These are phyloP conservation scores for Sycophaga agraensis DNA, from an alignment of 1,140 invertebrate species.

Conservation along the genomic window DNA sequence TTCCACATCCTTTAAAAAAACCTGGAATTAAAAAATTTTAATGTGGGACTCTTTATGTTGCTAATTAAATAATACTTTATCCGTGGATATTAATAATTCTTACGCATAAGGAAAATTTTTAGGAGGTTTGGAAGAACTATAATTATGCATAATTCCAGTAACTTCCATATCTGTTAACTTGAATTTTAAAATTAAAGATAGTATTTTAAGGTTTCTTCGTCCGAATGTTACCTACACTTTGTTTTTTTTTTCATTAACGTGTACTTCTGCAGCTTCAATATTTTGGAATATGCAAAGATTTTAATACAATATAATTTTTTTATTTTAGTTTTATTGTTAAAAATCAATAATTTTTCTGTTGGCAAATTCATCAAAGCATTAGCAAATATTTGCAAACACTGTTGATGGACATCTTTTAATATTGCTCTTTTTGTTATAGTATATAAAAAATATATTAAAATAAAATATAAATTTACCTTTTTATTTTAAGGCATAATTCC, in stretches of 20 bases:
- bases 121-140: constrained; percentile 24
- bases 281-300: too few relatives aligned
- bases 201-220: constrained; percentile 23
- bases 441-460: constrained; percentile 32
- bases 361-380: constrained; percentile 22
- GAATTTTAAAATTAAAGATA: constrained; percentile 28
- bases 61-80: not conserved
- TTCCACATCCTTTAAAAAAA: constrained; percentile 26
- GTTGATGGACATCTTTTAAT: constrained; percentile 34
- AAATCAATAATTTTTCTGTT: too few relatives aligned
- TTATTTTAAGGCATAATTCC: constrained; percentile 90
- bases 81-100: constrained; percentile 7
- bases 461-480: constrained; percentile 61
- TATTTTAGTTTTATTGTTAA: too few relatives aligned
- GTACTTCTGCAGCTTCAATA: too few relatives aligned
- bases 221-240: constrained; percentile 21
- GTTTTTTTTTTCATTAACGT: constrained; percentile 28
- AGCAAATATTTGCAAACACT: constrained; percentile 22
- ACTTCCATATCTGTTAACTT: constrained; percentile 25
- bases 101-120: constrained; percentile 26
- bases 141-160: constrained; percentile 21
- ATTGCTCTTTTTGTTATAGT: constrained; percentile 54
- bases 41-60: not conserved
- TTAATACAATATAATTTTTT: too few relatives aligned
- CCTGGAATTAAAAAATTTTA: constrained; percentile 21